Evolutionary conservation across 2,113 vertebrate species (phyloP).

Genomic region (Pan troglodytes): DNA sequence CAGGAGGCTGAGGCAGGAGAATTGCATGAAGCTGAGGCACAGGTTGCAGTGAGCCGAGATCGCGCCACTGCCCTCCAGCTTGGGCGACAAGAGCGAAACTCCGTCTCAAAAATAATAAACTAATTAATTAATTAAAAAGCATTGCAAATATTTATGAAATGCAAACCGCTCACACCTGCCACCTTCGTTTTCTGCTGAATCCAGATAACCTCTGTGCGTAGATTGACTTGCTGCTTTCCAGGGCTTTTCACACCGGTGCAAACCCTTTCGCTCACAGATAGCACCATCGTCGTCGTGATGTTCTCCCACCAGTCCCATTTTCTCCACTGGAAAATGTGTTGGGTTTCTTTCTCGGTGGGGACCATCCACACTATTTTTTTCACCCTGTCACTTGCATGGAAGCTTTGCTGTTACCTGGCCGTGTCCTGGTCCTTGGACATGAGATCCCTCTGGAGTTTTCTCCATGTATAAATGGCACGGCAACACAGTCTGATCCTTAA

Average conservation of each 20-base stretch:
- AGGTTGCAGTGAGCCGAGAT: no score
- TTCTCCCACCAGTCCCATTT: background rate
- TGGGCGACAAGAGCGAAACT: no score
- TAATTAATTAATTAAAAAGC: no score
- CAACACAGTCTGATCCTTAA: background rate
- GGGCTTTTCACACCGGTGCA: background rate
- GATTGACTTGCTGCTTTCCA: background rate
- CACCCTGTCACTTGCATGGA: no score
- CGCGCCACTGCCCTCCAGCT: accelerated
- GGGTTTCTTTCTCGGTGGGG: accelerated
- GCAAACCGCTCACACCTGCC: background rate
- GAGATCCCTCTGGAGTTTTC: background rate
- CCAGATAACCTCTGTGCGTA: background rate
- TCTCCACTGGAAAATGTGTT: background rate
- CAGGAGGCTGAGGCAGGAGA: no score
- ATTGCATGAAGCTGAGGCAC: no score
- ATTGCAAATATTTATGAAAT: background rate
- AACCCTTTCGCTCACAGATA: background rate
- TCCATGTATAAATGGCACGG: background rate
- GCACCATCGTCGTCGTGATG: accelerated
- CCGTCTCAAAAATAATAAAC: background rate
- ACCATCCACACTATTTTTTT: background rate
- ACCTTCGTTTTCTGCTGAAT: background rate
- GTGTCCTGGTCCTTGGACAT: background rate
- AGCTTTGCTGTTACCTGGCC: no score